Base-by-base conservation (phyloP, 2,888 invertebrate species). In the Lucinisca nassula region DNA sequence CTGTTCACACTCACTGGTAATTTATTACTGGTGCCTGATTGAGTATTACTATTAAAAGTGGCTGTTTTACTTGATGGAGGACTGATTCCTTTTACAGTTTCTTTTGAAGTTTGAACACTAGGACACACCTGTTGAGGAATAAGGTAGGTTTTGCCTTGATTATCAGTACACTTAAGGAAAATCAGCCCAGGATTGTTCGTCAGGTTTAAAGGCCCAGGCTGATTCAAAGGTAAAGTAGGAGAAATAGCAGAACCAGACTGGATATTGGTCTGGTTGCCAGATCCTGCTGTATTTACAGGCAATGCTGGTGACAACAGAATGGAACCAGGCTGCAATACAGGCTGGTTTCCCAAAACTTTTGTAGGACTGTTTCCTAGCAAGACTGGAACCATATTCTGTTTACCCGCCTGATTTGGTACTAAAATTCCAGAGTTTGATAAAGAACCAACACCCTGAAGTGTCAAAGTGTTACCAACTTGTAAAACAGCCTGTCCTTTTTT, bases 141-240 rank as follows among this genome's bases (percentile, higher is more conserved):
- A 17, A 94, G 92, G 83, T 92, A 93, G 1, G 94, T 91, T 79
- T 94, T 93, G 2, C 95, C 95, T 37, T 93, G 91, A 72, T 91
- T 92, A 78, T 95, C 94, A 35, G 90, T 90, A 77, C 94, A 95
- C 35, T 91, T 89, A 8, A 93, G 78, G 87, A 90, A 92, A 67
- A 92, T 79, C 14, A 87, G 79, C 51, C 87, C 85, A 49, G 88
- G 61, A 74, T 81, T 85, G 40, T 35, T 24, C 17, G 86, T 51
- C 82, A 84, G 85, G 82, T 83, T 83, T 51, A 61, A 51, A 51
- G 80, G 38, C 10, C 24, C 74, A 40, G 40, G 8, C 32, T 35
- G 45, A 10, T 12, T 49, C n/a, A 75, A 27, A 75, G 45, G 75
- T 17, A 51, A 17, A 24, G 49, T 30, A 49, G 49, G 21, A 30